Evolutionary conservation across 2,888 invertebrate species (phyloP), one percentile per base, ranked within the genome.

Genomic region (Julus scandinavius): DNA sequence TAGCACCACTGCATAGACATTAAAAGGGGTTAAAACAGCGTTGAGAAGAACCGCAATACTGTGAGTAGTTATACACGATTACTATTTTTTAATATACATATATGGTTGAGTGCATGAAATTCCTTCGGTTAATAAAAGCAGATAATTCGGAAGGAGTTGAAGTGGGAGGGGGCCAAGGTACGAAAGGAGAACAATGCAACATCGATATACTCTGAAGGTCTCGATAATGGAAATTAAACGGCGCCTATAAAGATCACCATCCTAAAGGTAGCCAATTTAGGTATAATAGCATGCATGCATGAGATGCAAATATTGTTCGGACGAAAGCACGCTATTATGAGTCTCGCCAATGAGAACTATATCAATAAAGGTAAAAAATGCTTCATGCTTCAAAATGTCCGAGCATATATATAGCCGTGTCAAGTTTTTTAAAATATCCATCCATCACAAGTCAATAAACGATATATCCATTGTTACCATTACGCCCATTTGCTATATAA

Each of bases 361-460:
- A 1, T 29, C 29, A 29, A 29, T 13, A 38, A 38, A 11, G 13
- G 38, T 40, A 80, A 80, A 13, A 80, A 80, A 80, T 80, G 38
- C 80, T 15, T 80, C 3, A 80, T 80, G 80, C 80, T 29, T 9
- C 45, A 45, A 2, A 40, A 29, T 29, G 29, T 72, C 72, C 20
- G 72, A 72, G 72, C 20, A 11, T 72, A 13, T 9, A 29, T 38
- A 38, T 38, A 72, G 38, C 72, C 2, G 38, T 38, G 80, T 80
- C 80, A 80, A 80, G 5, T 40, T 80, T 80, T 80, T 38, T 38
- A 80, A 80, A 80, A 15, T 38, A 15, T 80, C 15, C 80, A 80
- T 80, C 80, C 80, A 80, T 80, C 80, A 80, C 38, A 13, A 80
- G 80, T 11, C 38, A 15, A 80, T 80, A 80, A 80, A 80, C 38